Conservation (phyloP, 2,888 invertebrate genomes). For the Eupithecia tripunctaria region DNA sequence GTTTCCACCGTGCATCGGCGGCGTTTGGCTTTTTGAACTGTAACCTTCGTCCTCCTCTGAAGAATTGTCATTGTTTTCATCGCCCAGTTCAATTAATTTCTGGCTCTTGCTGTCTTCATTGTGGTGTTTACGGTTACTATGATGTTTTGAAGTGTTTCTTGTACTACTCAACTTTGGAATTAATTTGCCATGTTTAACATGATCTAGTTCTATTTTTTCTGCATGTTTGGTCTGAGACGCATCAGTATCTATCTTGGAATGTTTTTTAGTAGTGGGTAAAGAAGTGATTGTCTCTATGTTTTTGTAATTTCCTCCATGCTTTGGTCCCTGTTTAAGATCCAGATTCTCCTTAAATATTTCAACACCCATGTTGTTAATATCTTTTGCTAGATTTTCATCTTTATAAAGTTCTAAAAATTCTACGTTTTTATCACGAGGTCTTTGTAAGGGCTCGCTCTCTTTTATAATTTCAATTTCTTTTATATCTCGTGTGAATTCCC, state of each 20-base stretch:
- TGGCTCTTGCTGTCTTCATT: conserved; percentile 51
- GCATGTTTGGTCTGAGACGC: conserved; percentile 65
- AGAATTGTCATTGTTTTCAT: conserved; percentile 54
- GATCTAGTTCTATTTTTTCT: conserved; percentile 56
- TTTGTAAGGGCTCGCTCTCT: conserved; percentile 53
- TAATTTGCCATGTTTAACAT: conserved; percentile 28
- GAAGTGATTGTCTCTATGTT: conserved; percentile 49
- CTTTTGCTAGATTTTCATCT: conserved; percentile 74
- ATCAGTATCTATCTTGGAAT: conserved; percentile 53
- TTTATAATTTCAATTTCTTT: conserved; percentile 76
- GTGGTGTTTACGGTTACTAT: conserved; percentile 41
- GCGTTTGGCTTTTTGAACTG: conserved; percentile 51
- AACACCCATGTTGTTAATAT: conserved; percentile 73
- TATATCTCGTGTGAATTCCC: conserved; percentile 75
- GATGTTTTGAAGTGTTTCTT: conserved; percentile 56
- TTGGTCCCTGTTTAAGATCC: conserved; percentile 66
- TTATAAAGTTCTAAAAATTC: conserved; percentile 71
- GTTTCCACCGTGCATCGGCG: conserved; percentile 77
- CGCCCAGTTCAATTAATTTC: conserved; percentile 66
- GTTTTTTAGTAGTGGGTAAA: conserved; percentile 19
- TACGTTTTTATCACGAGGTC: conserved; percentile 58
- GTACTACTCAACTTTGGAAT: conserved; percentile 49
- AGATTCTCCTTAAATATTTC: conserved; percentile 74
- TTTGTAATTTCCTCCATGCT: conserved; percentile 79
- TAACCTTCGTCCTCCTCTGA: conserved; percentile 51